Evolutionary conservation across 2,888 invertebrate genomes (phyloP).

Genomic region (Melipona beecheii): DNA sequence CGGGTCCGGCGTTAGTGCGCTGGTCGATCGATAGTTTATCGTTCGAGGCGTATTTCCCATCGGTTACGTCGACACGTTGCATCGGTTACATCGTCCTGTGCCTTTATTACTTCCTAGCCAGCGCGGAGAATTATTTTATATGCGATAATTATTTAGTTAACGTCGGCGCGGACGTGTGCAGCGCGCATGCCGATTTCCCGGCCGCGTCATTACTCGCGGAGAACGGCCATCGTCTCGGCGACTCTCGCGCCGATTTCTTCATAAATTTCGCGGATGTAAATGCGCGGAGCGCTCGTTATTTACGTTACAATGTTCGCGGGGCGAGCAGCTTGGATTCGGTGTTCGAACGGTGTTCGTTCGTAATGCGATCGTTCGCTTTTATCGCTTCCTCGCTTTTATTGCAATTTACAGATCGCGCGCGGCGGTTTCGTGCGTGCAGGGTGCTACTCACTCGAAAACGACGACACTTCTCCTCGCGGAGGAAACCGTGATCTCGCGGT

Average conservation of each 20-base stretch:
- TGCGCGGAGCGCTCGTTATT: constrained; percentile 32
- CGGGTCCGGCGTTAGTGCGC: constrained; percentile 1
- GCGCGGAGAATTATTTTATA: constrained; percentile 65
- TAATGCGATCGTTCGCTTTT: constrained; percentile 52
- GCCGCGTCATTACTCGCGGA: constrained; percentile 36
- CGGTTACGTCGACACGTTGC: constrained; percentile 19
- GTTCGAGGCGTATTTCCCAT: constrained; percentile 33
- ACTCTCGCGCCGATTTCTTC: constrained; percentile 42
- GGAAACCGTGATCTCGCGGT: constrained; percentile 1
- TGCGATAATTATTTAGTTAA: constrained; percentile 61
- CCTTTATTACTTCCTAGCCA: constrained; percentile 61
- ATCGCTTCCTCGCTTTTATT: constrained; percentile 56
- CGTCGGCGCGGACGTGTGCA: constrained; percentile 20
- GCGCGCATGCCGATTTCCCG: constrained; percentile 13
- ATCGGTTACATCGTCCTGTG: constrained; percentile 24
- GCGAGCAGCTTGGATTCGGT: constrained; percentile 13
- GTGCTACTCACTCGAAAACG: constrained; percentile 9
- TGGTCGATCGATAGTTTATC: constrained; percentile 46
- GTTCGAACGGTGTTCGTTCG: constrained; percentile 30
- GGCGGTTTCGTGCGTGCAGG: constrained; percentile 1
- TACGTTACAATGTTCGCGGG: constrained; percentile 36
- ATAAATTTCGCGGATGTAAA: constrained; percentile 47
- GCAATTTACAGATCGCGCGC: constrained; percentile 47
- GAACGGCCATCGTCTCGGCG: constrained; percentile 8
- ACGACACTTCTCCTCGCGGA: background rate